Conservation (phyloP, 2,113 vertebrate species). For the Anseranas semipalmata region DNA sequence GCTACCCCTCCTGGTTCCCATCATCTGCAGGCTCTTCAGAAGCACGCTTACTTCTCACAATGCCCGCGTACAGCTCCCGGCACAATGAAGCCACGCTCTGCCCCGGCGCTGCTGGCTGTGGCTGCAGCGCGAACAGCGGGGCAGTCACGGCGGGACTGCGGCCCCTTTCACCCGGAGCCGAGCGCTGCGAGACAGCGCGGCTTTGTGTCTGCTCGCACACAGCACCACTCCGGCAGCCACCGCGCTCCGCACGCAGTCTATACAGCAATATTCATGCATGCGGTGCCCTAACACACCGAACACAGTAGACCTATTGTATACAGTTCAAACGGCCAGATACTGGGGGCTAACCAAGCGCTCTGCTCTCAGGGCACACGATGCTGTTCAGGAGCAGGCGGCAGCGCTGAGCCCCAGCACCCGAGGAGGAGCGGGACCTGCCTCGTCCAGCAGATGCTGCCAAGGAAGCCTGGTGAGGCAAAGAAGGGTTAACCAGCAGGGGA, state of each 20-base stretch:
- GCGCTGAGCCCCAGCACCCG: rapidly evolving
- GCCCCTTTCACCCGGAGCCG: not conserved
- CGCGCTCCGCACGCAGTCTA: not conserved
- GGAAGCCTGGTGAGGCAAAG: not conserved
- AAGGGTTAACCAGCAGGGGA: rapidly evolving
- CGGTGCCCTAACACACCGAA: rapidly evolving
- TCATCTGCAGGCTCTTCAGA: not conserved
- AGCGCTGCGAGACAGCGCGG: not conserved
- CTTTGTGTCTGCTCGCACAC: not conserved
- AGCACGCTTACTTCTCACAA: not conserved
- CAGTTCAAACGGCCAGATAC: rapidly evolving
- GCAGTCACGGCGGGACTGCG: not conserved
- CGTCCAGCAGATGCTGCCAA: not conserved
- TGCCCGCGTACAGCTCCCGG: rapidly evolving
- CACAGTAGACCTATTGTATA: not conserved
- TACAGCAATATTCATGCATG: not conserved
- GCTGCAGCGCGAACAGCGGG: not conserved
- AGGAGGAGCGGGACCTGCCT: rapidly evolving
- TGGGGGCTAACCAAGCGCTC: rapidly evolving
- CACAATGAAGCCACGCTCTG: not conserved
- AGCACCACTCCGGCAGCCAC: not conserved
- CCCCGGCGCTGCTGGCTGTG: rapidly evolving
- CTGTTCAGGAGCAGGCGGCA: not conserved
- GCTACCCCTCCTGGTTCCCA: not conserved
- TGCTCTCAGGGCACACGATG: rapidly evolving